Evolutionary conservation across 2,113 vertebrate genomes (phyloP), one percentile per base, ranked within the genome.

Genomic region (Odontesthes bonariensis): DNA sequence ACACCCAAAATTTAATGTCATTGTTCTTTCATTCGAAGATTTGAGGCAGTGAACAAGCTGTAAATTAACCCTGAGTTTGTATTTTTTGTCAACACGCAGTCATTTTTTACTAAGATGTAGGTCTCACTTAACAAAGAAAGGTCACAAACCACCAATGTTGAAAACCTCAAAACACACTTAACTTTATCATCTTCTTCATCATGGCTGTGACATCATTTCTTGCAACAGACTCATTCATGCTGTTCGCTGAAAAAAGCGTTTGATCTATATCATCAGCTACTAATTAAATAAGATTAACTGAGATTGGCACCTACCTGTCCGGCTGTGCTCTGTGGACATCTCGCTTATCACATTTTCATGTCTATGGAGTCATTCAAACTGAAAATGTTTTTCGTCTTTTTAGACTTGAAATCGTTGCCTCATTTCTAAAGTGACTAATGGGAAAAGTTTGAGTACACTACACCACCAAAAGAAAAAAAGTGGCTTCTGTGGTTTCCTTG

Each of bases 401-500:
- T 1, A 10, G 46, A 46, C 35, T 32, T 10, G 14, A 3, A 17
- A 1, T 0, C 14, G 38, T 40, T 11, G 2, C 54, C 16, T 57
- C 27, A 33, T 17, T 0, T 73, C 1, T 9, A 0, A 46, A 44
- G 12, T 81, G 83, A 86, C 58, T 56, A 5, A 52, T 2, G 9
- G 64, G 53, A 74, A 79, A 67, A 2, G 19, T 22, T 63, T 6
- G 53, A 46, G 52, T 3, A 16, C 23, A 4, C 10, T 3, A 16
- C 23, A 4, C 10, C 17, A 10, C 7, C 5, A 38, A 22, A 14
- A 49, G 19, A 75, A 19, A 47, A 27, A 71, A 5, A 19, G 73
- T 6, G 79, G 76, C 23, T 75, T 1, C 1, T 56, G 81, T 84
- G 82, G 87, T 82, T 86, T 65, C 72, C 58, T 23, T 73, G 13